A percentile compares a stretch with the other conserved stretches of the same genome.
These are phyloP conservation scores for Chaetodon trifascialis DNA, from an alignment of 2,113 vertebrate species.

Conservation along the genomic window DNA sequence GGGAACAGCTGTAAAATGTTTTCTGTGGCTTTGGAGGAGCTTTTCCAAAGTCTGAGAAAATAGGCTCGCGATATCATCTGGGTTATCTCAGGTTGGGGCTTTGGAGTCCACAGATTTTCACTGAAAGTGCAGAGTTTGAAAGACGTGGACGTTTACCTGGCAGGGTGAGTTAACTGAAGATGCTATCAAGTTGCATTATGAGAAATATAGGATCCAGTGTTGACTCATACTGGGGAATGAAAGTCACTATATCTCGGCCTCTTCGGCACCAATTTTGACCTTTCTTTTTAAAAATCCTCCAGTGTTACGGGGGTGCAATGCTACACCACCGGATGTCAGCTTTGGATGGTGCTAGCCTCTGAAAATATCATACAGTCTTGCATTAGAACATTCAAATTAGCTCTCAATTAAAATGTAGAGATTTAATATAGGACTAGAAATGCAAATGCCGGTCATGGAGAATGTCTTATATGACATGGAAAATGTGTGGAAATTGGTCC, in stretches of 20 bases:
- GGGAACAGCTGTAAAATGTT: not conserved
- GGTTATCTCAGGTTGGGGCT: not conserved
- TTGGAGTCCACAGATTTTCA: not conserved
- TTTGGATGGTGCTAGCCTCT: not conserved
- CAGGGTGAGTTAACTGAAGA: not conserved
- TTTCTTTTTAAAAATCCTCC: not conserved
- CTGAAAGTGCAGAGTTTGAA: not conserved
- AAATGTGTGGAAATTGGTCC: constrained; percentile 32
- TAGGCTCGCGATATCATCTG: not conserved
- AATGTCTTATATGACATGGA: not conserved
- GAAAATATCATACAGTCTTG: not conserved
- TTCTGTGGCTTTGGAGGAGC: not conserved
- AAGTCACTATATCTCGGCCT: not conserved
- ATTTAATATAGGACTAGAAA: constrained; percentile 3
- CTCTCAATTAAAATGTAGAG: constrained; percentile 20
- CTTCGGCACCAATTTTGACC: not conserved
- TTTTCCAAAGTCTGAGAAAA: not conserved
- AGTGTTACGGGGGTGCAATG: not conserved
- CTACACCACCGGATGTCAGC: not conserved
- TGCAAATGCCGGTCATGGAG: constrained; percentile 7
- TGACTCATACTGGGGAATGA: not conserved
- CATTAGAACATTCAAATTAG: not conserved
- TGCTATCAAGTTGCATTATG: not conserved
- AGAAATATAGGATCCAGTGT: not conserved
- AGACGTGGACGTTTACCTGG: not conserved